A percentile compares a stretch with the other conserved stretches of the same genome.
phyloP scores from a whole-genome alignment of 2,113 vertebrate genomes.

The Nerophis ophidion region DNA sequence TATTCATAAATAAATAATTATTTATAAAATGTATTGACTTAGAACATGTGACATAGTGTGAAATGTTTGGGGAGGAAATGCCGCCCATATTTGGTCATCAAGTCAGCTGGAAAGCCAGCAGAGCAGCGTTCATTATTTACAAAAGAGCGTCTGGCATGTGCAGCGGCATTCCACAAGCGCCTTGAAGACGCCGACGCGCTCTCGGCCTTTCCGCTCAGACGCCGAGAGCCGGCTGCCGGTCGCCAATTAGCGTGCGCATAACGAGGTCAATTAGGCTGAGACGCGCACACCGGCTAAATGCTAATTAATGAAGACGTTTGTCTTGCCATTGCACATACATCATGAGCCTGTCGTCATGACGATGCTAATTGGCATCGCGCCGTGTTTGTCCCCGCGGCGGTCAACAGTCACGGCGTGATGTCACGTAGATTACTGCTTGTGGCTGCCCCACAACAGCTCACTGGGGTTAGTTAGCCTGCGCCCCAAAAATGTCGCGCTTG shows the following conservation, averaged over 20 bases:
- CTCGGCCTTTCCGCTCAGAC: conserved; percentile 45
- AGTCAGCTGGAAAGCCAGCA: background rate
- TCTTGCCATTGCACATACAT: conserved; percentile 6
- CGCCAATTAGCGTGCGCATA: conserved; percentile 57
- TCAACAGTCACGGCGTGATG: too few species aligned
- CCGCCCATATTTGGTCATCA: too few species aligned
- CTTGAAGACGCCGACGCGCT: conserved; percentile 30
- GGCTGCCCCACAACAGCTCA: too few species aligned
- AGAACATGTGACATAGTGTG: background rate
- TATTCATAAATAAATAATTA: too few species aligned
- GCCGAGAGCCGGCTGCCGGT: conserved; percentile 35
- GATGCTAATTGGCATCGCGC: conserved; percentile 35
- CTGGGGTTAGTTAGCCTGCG: too few species aligned
- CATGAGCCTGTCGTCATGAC: conserved; percentile 38
- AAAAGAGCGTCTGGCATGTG: background rate
- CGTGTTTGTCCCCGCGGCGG: too few species aligned
- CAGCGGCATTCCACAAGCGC: conserved; percentile 4
- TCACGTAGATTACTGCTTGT: too few species aligned
- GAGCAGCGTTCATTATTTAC: too few species aligned
- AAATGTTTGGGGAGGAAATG: background rate
- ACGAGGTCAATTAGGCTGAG: conserved; percentile 62
- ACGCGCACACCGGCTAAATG: conserved; percentile 61
- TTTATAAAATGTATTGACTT: too few species aligned
- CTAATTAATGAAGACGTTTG: conserved; percentile 60
- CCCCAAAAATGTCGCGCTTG: too few species aligned